Base-by-base conservation (phyloP, 2,113 vertebrate species). In the Atlantisia rogersi region DNA sequence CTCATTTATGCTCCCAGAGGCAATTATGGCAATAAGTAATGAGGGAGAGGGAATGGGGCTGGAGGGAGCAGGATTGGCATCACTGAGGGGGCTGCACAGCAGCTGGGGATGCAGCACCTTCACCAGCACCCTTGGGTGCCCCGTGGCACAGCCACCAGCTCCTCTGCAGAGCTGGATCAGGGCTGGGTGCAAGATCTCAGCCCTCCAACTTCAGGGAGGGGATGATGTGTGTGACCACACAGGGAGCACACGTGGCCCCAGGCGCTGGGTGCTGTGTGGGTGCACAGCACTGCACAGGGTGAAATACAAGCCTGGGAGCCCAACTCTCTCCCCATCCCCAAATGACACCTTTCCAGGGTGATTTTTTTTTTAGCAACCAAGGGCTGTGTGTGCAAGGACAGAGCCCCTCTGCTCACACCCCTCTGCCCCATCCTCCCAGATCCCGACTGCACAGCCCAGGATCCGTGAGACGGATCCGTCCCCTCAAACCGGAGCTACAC, bases 391-490 rank as follows among this genome's bases (percentile, higher is more conserved):
- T 9, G 13, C 6, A 0, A 6, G 28, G 31, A 10, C 12, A 4
- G 28, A 19, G 9, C 32, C 32, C 75, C 1, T 3, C 3, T 46
- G 44, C 44, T 46, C 17, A 18, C 44, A 46, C 44, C 8, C 44
- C 42, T 44, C 42, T n/a, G 15, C 44, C 39, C 13, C n/a, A 1
- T 26, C 5, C 5, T 3, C 29, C 67, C 78, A 3, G 9, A 1
- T 0, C 4, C 12, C n/a, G 60, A 4, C 42, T 6, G 16, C 12
- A 2, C 9, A 1, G 2, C 35, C 58, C 7, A 63, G 60, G 9
- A 1, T 3, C 0, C 1, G 42, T 3, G 37, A 1, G 16, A 7
- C 4, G 10, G 5, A 4, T 5, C 68, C 20, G 1, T 10, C 42
- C 62, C 8, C 8, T 5, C 46, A 16, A 6, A 40, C 64, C 5